These are phyloP conservation scores for Cebus imitator DNA, from an alignment of 2,113 vertebrate genomes.

Conservation along the genomic window DNA sequence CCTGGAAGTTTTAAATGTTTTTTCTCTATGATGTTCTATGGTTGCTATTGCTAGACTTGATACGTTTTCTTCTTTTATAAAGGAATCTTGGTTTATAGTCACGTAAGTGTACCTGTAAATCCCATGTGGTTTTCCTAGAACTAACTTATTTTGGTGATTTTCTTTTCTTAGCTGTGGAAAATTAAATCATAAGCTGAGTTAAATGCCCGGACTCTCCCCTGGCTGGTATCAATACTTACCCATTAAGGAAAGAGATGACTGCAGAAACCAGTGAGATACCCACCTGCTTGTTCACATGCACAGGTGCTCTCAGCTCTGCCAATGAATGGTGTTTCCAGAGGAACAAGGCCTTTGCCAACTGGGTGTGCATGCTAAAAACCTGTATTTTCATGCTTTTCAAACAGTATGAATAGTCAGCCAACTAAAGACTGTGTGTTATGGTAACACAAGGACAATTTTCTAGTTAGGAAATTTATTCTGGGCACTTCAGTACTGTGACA, in stretches of 20 bases:
- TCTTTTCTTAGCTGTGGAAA: conserved; percentile 84
- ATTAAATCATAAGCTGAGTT: conserved; percentile 82
- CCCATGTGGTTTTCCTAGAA: neutral
- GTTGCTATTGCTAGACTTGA: neutral
- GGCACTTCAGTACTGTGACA: conserved; percentile 2
- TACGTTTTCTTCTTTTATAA: neutral
- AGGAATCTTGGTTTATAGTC: neutral
- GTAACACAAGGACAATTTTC: neutral
- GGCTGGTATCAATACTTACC: neutral
- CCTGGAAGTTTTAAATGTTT: neutral
- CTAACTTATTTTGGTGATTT: conserved; percentile 23
- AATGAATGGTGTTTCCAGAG: neutral
- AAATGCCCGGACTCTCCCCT: neutral
- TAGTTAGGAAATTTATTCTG: conserved; percentile 17
- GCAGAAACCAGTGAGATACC: neutral
- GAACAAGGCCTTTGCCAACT: neutral
- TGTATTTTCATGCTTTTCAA: conserved; percentile 2
- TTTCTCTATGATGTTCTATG: neutral
- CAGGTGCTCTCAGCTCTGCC: neutral
- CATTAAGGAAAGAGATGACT: neutral
- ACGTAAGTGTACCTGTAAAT: neutral
- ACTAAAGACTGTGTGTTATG: neutral
- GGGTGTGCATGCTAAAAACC: neutral
- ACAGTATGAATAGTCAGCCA: neutral
- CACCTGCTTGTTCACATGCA: neutral